phyloP scores from a whole-genome alignment of 2,797 vertebrate species.

The Heteromormyrus szaboi region DNA sequence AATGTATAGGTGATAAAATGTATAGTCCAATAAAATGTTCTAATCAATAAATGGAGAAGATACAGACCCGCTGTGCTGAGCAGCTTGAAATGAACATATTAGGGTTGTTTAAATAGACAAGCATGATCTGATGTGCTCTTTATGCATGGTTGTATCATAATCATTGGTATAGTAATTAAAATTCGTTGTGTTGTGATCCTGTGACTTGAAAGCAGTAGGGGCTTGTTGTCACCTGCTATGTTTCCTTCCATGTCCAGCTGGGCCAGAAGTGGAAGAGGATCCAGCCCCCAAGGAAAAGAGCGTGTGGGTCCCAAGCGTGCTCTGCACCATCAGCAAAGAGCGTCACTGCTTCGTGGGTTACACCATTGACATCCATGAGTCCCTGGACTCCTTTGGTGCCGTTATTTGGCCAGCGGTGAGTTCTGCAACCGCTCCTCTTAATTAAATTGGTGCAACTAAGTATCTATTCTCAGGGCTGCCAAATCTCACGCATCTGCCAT shows the following conservation, averaged over 20 bases:
- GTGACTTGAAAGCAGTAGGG: not conserved
- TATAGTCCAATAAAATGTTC: not conserved
- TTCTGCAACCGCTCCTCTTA: not conserved
- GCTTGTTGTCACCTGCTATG: not conserved
- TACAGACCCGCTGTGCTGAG: not conserved
- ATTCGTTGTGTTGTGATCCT: not conserved
- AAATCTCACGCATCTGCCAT: not conserved
- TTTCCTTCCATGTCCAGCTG: not conserved
- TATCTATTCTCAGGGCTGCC: not conserved
- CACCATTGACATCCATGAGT: slow-evolving; percentile 71
- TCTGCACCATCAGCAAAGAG: slow-evolving; percentile 62
- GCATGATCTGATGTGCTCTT: not conserved
- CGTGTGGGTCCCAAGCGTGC: slow-evolving; percentile 62
- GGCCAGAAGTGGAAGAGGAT: slow-evolving; percentile 12
- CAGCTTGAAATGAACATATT: not conserved
- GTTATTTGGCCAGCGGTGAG: slow-evolving; percentile 84
- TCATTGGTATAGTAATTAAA: not conserved
- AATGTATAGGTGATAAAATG: not conserved
- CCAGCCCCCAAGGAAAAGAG: not conserved
- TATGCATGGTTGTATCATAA: not conserved
- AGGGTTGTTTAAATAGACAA: not conserved
- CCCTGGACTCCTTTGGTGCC: slow-evolving; percentile 71
- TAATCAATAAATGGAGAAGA: not conserved
- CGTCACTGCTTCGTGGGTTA: slow-evolving; percentile 63
- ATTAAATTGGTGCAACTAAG: not conserved